Evolutionary conservation across 2,113 vertebrate genomes (phyloP).

Genomic region (Typhlomys cinereus): DNA sequence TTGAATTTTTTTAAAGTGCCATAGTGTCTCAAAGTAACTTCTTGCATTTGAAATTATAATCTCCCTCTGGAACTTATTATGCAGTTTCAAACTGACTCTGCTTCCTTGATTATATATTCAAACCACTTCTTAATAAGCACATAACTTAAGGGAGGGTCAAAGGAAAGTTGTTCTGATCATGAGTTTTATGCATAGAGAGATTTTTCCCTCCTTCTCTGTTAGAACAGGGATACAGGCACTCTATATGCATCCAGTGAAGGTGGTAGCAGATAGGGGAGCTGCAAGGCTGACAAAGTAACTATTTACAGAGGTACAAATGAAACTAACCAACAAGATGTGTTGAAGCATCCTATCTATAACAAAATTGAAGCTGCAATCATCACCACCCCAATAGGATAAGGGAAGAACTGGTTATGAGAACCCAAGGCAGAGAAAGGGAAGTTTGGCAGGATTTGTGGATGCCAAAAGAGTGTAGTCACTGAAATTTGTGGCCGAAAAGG

Average conservation of each 20-base stretch:
- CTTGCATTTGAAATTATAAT: neutral
- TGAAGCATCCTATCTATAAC: neutral
- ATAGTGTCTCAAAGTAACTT: neutral
- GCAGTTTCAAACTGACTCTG: neutral
- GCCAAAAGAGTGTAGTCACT: neutral
- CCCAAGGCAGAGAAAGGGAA: neutral
- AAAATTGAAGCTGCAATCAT: neutral
- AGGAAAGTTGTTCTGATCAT: neutral
- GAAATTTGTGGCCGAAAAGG: neutral
- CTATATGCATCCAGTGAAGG: neutral
- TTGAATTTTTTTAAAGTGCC: neutral
- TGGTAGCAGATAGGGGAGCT: neutral
- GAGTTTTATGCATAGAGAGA: neutral
- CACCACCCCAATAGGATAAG: no score
- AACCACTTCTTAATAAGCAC: neutral
- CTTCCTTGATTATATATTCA: neutral
- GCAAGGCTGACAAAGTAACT: neutral
- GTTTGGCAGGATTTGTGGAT: no score
- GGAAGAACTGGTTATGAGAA: neutral
- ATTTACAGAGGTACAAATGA: neutral
- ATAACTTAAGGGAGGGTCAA: neutral
- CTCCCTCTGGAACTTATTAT: neutral
- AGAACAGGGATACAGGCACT: neutral
- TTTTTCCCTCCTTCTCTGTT: neutral
- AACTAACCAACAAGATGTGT: neutral